Base-by-base conservation (phyloP, 1,140 invertebrate genomes). In the Hyles euphorbiae region DNA sequence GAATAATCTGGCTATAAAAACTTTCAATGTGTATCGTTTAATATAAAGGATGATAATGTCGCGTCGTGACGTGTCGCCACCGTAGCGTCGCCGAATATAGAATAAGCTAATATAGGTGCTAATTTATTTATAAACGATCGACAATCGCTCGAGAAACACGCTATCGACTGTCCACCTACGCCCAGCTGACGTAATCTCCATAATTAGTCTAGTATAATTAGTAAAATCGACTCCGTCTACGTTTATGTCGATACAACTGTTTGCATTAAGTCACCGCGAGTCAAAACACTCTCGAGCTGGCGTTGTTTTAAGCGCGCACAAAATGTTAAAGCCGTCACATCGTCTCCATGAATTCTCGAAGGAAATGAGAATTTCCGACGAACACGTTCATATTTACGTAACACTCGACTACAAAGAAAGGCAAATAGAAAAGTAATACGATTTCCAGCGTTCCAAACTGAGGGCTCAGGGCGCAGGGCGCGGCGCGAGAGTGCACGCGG, bases 371-470 rank as follows among this genome's bases (percentile, higher is more conserved):
- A 81, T 81, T 79, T 80, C 79, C 76, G 67, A 87, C 74, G 72
- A 83, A 80, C 79, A 66, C 68, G 74, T 82, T 68, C 69, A 78
- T 88, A 80, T 88, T 88, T 87, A 83, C 86, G 80, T 81, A 81
- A 84, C 82, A 84, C 86, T 86, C 75, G 81, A 86, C 83, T 80
- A 87, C 86, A 88, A 87, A 88, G 86, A 81, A 87, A 74, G 61
- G 74, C 71, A 88, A 88, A 88, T 76, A 87, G 81, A 81, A 74
- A 81, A 84, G 76, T 87, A 88, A 84, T 87, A 86, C 74, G 77
- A 81, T 84, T 83, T 81, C 80, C 70, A 78, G 68, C 71, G 70
- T 67, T 67, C 61, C 61, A 58, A 58, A 54, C 57, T 48, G 54
- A 60, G 34, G 58, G 62, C 57, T 56, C 58, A 60, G 40, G 53